phyloP scores from a whole-genome alignment of 2,113 vertebrate species.

The Tylochromis polylepis region DNA sequence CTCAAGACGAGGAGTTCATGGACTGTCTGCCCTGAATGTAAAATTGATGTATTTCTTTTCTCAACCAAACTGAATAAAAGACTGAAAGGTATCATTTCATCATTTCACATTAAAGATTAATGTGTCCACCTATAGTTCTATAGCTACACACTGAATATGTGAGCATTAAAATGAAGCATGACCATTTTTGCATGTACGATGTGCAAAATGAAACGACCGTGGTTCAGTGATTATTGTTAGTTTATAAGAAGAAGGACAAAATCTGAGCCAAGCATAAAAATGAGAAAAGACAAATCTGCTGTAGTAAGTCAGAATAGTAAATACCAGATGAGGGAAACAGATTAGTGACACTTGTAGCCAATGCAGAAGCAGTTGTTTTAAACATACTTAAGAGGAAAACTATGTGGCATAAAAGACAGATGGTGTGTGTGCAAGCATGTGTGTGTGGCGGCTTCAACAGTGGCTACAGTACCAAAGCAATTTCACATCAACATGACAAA shows the following conservation, averaged over 20 bases:
- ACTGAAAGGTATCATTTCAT: background rate
- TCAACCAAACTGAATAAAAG: background rate
- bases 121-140: background rate
- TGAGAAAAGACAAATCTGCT: background rate
- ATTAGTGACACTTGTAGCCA: constrained; percentile 23
- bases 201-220: background rate
- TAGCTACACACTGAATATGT: background rate
- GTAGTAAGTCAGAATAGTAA: constrained; percentile 3
- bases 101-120: background rate
- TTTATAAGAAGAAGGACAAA: background rate
- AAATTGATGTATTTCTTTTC: background rate
- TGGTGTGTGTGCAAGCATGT: background rate
- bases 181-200: background rate
- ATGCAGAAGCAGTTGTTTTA: background rate
- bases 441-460: background rate
- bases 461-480: background rate
- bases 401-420: background rate
- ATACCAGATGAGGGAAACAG: background rate
- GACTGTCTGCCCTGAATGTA: background rate
- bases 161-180: background rate
- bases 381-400: background rate
- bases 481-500: background rate
- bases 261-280: background rate
- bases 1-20: background rate
- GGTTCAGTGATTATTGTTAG: constrained; percentile 20